Evolutionary conservation across 2,888 invertebrate genomes (phyloP), one percentile per base, ranked within the genome.

Genomic region (Cetonia aurata): DNA sequence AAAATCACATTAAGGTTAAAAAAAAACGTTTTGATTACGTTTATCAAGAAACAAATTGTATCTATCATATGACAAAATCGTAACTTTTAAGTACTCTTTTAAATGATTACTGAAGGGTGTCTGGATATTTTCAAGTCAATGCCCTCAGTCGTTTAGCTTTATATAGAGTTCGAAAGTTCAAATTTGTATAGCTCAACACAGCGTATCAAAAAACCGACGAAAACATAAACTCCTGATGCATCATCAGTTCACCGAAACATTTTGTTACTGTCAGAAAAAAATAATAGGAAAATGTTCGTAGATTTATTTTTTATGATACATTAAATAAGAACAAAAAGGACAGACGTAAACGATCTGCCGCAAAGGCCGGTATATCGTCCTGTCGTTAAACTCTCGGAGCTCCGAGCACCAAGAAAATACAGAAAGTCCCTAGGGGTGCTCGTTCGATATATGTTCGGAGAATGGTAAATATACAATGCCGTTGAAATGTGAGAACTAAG

Each of bases 51-150:
- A 56, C 13, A 10, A 41, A 4, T 25, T 4, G 25, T 25, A 3
- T 3, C 25, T 15, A 56, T 56, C 13, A 41, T 17, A 41, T 56
- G 37, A 56, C 56, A 56, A 41, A 17, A 56, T 15, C 56, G 41
- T 15, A 15, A n/a, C 15, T 37, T 55, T 37, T 31, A 41, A 56
- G 56, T 41, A 56, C 25, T 25, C n/a, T 25, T 25, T 41, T 10
- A 56, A 37, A 41, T 56, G 56, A 56, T 56, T 56, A 56, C 15
- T 37, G 56, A 56, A 56, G 56, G 56, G 56, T 56, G 56, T 56
- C 56, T 56, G 56, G 56, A 37, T 41, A 37, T 10, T 56, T 56
- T 41, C 8, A 56, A 56, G 56, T 56, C 56, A 56, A 56, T 37
- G 56, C 56, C 41, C 56, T 13, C 41, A 17, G 9, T 25, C 13